Percentiles rank a stretch among this genome's conserved stretches.
phyloP scores from a whole-genome alignment of 2,888 invertebrate genomes.

The Linhomoeus sp. region DNA sequence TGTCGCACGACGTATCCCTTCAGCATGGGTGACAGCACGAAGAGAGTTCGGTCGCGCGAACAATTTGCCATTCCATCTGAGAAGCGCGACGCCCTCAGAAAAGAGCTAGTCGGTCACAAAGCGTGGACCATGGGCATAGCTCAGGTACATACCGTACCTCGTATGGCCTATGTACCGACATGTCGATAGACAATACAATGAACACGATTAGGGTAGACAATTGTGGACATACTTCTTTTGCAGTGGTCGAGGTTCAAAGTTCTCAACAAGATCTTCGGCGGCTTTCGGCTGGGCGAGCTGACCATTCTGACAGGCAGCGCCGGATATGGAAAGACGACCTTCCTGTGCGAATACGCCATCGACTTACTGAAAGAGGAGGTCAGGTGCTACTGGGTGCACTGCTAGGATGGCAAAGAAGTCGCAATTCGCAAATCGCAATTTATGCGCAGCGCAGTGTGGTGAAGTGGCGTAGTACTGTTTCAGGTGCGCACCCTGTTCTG shows the following conservation, averaged over 20 bases:
- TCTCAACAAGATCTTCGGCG: conserved; percentile 21
- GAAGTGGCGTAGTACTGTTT: not conserved
- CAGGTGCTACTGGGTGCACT: no score
- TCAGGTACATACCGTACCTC: no score
- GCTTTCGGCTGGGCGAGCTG: conserved; percentile 21
- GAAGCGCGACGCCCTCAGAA: no score
- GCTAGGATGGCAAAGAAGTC: no score
- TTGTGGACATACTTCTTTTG: no score
- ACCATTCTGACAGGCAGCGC: conserved; percentile 24
- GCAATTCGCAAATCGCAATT: not conserved
- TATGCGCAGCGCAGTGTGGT: not conserved
- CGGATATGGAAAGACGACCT: conserved; percentile 24
- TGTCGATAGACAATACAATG: no score
- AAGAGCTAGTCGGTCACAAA: not conserved
- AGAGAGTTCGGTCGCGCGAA: no score
- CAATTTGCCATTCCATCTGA: no score
- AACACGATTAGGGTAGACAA: no score
- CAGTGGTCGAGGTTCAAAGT: conserved; percentile 22
- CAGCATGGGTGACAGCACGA: no score
- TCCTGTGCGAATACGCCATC: conserved; percentile 23
- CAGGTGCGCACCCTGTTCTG: conserved; percentile 25
- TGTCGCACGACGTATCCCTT: no score
- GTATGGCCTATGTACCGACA: no score
- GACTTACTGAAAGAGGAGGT: conserved; percentile 23
- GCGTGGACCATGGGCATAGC: not conserved